Evolutionary conservation across 2,888 invertebrate species (phyloP).

Genomic region (Ditylenchus weischeri): DNA sequence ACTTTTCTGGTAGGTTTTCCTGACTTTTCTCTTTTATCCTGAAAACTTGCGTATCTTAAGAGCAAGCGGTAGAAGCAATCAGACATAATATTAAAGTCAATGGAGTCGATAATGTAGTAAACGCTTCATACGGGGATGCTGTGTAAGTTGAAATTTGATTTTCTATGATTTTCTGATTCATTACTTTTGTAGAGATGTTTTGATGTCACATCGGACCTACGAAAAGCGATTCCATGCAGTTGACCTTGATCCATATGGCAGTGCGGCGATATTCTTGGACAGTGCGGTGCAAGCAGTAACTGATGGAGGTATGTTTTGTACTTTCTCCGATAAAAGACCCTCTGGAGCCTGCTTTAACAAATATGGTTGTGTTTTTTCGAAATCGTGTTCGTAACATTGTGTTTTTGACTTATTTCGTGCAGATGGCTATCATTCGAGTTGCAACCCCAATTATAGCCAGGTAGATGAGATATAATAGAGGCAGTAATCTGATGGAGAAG

Average conservation of each 20-base stretch:
- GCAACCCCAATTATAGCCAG: too few relatives aligned
- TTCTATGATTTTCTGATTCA: not conserved
- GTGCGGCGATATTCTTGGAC: slow-evolving; percentile 86
- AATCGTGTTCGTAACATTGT: too few relatives aligned
- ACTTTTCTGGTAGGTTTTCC: slow-evolving; percentile 67
- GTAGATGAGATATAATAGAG: too few relatives aligned
- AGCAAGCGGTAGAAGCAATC: slow-evolving; percentile 80
- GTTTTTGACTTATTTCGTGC: too few relatives aligned
- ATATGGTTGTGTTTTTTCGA: not conserved
- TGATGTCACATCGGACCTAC: slow-evolving; percentile 74
- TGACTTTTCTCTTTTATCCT: too few relatives aligned
- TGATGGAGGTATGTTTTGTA: slow-evolving; percentile 59
- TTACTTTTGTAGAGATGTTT: slow-evolving; percentile 70
- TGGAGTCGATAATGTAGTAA: slow-evolving; percentile 72
- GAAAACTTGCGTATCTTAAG: slow-evolving; percentile 20
- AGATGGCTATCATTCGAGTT: too few relatives aligned
- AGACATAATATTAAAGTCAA: slow-evolving; percentile 76
- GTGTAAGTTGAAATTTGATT: slow-evolving; percentile 64
- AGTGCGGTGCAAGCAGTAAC: slow-evolving; percentile 70
- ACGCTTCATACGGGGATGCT: slow-evolving; percentile 80
- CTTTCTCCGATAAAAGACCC: not conserved
- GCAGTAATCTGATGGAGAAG: too few relatives aligned
- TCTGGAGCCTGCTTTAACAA: slow-evolving; percentile 11
- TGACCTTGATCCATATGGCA: slow-evolving; percentile 95
- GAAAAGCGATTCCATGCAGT: slow-evolving; percentile 77